A percentile compares a stretch with the other conserved stretches of the same genome.
phyloP scores from a whole-genome alignment of 2,888 invertebrate species.

The Alitta virens region DNA sequence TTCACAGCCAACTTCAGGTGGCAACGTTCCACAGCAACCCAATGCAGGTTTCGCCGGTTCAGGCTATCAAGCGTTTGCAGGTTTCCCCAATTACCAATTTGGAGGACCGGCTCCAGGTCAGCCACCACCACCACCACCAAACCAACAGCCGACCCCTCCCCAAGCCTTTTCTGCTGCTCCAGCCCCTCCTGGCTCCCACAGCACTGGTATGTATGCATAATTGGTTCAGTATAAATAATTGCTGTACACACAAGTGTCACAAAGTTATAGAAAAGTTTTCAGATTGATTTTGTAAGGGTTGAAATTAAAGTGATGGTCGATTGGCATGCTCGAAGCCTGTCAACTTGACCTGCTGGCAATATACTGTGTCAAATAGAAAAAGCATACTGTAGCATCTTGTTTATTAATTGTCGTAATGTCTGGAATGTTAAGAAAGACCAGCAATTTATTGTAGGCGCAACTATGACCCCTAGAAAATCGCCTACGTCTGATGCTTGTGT shows the following conservation, averaged over 20 bases:
- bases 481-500: conserved; percentile 11
- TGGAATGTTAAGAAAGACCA: too few species aligned
- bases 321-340: too few species aligned
- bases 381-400: too few species aligned
- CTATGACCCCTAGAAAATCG: conserved; percentile 49
- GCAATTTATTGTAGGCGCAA: conserved; percentile 29
- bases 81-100: conserved; percentile 27
- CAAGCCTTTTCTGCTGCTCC: conserved; percentile 9
- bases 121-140: background rate
- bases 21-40: conserved; percentile 28
- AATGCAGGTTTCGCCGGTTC: conserved; percentile 29
- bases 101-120: conserved; percentile 12
- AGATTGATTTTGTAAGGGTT: too few species aligned
- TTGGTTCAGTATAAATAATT: too few species aligned
- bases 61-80: conserved; percentile 44
- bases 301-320: too few species aligned
- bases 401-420: too few species aligned
- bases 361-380: too few species aligned
- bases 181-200: conserved; percentile 1
- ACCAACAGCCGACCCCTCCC: background rate
- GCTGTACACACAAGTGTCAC: too few species aligned
- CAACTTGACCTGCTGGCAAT: too few species aligned
- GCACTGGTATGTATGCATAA: too few species aligned
- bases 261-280: too few species aligned
- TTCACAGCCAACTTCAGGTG: conserved; percentile 42